Evolutionary conservation across 1,140 invertebrate species (phyloP).

Genomic region (Chironomus tepperi): DNA sequence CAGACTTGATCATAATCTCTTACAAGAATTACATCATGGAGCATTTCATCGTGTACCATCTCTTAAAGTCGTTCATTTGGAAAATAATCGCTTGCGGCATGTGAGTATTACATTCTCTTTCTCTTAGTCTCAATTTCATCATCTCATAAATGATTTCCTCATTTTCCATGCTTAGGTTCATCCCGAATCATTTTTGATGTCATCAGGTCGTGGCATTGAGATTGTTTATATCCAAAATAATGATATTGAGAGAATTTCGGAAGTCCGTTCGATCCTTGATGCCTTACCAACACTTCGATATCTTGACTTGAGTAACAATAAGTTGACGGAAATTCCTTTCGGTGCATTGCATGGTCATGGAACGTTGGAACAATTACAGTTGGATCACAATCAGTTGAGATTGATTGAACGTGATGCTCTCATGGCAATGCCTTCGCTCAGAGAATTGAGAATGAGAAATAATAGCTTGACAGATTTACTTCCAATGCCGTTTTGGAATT

Average conservation of each 20-base stretch:
- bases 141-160: not conserved
- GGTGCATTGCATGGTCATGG: constrained; percentile 66
- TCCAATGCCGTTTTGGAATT: constrained; percentile 66
- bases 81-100: constrained; percentile 61
- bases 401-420: constrained; percentile 67
- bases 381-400: constrained; percentile 67
- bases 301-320: constrained; percentile 67
- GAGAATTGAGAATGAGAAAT: constrained; percentile 68
- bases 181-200: constrained; percentile 68
- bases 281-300: constrained; percentile 64
- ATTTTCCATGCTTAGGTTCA: constrained; percentile 46
- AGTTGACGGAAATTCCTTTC: constrained; percentile 58
- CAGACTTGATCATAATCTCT: constrained; percentile 61
- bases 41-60: constrained; percentile 68
- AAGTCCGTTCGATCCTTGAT: constrained; percentile 60
- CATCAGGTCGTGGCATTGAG: constrained; percentile 59
- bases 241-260: constrained; percentile 60
- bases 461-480: constrained; percentile 60
- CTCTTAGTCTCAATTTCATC: not conserved
- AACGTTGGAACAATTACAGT: constrained; percentile 65
- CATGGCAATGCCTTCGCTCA: constrained; percentile 67
- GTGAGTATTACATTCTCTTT: not conserved
- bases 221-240: constrained; percentile 67
- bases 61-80: constrained; percentile 63
- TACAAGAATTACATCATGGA: constrained; percentile 63